Base-by-base conservation (phyloP, 2,797 vertebrate species). In the Acipenser transmontanus region DNA sequence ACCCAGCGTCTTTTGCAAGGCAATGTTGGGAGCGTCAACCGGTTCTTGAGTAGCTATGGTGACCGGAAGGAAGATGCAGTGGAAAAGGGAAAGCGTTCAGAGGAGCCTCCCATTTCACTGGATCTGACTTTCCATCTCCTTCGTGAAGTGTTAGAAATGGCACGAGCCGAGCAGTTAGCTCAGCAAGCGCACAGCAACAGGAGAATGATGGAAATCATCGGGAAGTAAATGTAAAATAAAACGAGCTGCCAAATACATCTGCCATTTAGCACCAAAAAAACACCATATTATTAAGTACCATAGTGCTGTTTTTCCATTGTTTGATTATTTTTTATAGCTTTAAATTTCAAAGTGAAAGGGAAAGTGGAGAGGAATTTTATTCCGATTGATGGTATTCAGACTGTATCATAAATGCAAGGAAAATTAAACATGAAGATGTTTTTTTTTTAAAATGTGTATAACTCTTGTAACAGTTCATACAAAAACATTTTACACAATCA, bases 111-210 rank as follows among this genome's bases (percentile, higher is more conserved):
- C 57, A 98, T 98, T 79, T 99, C 97, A 65, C 89, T 99, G 83
- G 97, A 99, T 80, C 94, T 99, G 84, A 98, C 97, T 87, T 98
- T 99, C 92, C 96, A 98, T 80, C 94, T 99, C 76, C 97, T 99
- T 65, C 85, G 95, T 72, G 93, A 98, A 89, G 94, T 97, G 87
- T 82, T 99, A 86, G 96, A 97, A 85, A 96, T 99, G 94, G 95
- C 95, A 81, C 85, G 88, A 84, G 95, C 93, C 57, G 95, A 99
- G 74, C 93, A 98, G 83, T 72, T 97, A 75, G 95, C 91, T 48
- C 93, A 98, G 85, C 97, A 98, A 80, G 96, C 95, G 74, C 93
- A 98, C 79, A 95, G 89, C 82, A 99, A 99, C 90, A 92, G 96
- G 84, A 95, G 93, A 92, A 96, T 99, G 89, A 95, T 99, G 97